Evolutionary conservation across 2,113 vertebrate species (phyloP).

Genomic region (Patagioenas fasciata): DNA sequence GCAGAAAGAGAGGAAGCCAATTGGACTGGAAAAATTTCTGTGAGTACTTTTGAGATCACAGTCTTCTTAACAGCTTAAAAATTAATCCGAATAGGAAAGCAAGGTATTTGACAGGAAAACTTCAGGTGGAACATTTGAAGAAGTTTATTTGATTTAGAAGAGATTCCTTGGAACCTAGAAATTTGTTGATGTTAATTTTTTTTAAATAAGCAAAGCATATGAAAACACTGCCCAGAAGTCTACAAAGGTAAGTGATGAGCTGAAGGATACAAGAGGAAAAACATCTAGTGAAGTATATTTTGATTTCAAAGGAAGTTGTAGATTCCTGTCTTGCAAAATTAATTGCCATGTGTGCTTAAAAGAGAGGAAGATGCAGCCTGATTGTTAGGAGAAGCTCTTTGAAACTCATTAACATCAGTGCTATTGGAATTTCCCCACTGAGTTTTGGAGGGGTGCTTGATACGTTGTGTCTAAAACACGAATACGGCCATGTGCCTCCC

Average conservation of each 20-base stretch:
- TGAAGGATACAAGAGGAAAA: background rate
- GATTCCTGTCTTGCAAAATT: background rate
- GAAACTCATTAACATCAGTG: accelerated
- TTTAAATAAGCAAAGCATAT: background rate
- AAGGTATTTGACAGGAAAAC: accelerated
- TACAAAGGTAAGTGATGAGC: background rate
- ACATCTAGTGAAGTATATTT: background rate
- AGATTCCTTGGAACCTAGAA: background rate
- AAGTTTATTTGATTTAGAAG: background rate
- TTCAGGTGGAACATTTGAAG: background rate
- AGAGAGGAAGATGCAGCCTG: background rate
- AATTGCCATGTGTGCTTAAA: background rate
- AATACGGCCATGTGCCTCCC: accelerated
- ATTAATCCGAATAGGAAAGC: accelerated
- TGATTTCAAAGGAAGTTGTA: background rate
- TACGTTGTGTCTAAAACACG: background rate
- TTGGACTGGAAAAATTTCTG: constrained; percentile 78
- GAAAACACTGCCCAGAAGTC: background rate
- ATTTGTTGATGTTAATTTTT: background rate
- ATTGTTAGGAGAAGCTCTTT: background rate
- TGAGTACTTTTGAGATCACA: constrained; percentile 75
- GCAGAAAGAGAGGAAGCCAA: constrained; percentile 83
- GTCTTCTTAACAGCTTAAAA: background rate
- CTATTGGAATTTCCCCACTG: background rate
- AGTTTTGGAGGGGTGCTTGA: background rate